Percentiles rank a stretch among this genome's conserved stretches.
phyloP scores from a whole-genome alignment of 2,113 vertebrate genomes.

The Tragelaphus imberbis region DNA sequence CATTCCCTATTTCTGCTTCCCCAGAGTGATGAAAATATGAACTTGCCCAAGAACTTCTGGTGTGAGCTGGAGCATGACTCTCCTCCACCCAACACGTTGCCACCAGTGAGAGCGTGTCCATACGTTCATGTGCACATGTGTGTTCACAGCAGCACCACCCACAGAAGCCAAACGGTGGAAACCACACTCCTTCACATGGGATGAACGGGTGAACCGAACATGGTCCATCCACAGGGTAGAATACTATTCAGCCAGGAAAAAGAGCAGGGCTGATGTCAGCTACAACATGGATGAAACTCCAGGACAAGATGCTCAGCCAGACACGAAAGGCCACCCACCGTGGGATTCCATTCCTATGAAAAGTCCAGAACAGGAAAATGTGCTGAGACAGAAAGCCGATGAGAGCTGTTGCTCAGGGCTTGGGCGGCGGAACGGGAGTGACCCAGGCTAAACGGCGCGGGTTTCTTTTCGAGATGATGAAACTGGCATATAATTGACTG shows the following conservation, averaged over 20 bases:
- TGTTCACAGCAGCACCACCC: neutral
- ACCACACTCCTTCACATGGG: rapidly evolving
- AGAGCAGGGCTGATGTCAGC: rapidly evolving
- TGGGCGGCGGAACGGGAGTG: rapidly evolving
- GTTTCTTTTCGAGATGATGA: neutral
- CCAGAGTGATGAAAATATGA: neutral
- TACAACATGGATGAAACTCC: rapidly evolving
- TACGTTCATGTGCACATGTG: rapidly evolving
- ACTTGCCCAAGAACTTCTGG: neutral
- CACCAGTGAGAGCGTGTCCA: neutral
- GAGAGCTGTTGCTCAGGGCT: neutral
- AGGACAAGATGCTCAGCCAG: neutral
- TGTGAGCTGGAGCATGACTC: neutral
- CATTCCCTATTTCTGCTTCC: neutral
- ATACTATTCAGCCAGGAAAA: neutral
- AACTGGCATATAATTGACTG: neutral
- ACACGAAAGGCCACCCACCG: rapidly evolving
- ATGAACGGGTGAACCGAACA: rapidly evolving
- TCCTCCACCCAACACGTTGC: neutral
- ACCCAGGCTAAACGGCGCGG: rapidly evolving
- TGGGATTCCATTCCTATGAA: rapidly evolving
- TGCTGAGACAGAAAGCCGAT: rapidly evolving
- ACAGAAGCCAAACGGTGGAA: neutral
- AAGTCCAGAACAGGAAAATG: neutral
- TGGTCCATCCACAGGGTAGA: rapidly evolving